Base-by-base conservation (phyloP, 2,113 vertebrate species). In the Panurus biarmicus region DNA sequence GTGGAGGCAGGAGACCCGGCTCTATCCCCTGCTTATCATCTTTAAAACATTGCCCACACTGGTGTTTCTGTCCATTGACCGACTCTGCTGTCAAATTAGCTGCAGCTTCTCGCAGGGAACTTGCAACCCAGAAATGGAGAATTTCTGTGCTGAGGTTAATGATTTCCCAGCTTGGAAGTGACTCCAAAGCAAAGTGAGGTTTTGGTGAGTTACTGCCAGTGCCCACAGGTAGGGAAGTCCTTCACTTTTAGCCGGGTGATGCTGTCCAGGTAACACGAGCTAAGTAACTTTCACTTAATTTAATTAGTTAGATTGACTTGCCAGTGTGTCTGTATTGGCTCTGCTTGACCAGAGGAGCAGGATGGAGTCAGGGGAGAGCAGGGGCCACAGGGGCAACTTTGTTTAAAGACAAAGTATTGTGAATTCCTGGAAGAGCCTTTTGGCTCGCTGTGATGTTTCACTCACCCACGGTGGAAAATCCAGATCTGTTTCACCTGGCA, bases 11-110 rank as follows among this genome's bases (percentile, higher is more conserved):
- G 18, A 42, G 40, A 11, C 23, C 51, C 38, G 40, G 4, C 10
- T 9, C 5, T 0, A 1, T 12, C 12, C 44, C 11, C 23, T 2
- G 0, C 3, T 25, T 8, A 26, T 21, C 0, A 0, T 1, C 23
- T 42, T 9, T 26, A 42, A 73, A 45, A 9, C 6, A 1, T 4
- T 62, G 4, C 11, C 20, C 3, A 0, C 3, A 0, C 23, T 11
- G 36, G n/a, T 36, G 40, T 21, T n/a, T 14, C 50, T 48, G 12
- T 12, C 3, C 13, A 5, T 15, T 11, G 24, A 2, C 23, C 3
- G 4, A 14, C 15, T 72, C 22, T 26, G 21, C 47, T 54, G 17
- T 35, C 24, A 21, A 0, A 19, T 47, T 24, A 40, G 17, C 48
- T 18, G 40, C 22, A 67, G 2, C 36, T 61, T 54, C 17, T 24